Percentiles rank a stretch among this genome's conserved stretches.
These are phyloP conservation scores for Mergus octosetaceus DNA, from an alignment of 2,797 vertebrate species.

Conservation along the genomic window DNA sequence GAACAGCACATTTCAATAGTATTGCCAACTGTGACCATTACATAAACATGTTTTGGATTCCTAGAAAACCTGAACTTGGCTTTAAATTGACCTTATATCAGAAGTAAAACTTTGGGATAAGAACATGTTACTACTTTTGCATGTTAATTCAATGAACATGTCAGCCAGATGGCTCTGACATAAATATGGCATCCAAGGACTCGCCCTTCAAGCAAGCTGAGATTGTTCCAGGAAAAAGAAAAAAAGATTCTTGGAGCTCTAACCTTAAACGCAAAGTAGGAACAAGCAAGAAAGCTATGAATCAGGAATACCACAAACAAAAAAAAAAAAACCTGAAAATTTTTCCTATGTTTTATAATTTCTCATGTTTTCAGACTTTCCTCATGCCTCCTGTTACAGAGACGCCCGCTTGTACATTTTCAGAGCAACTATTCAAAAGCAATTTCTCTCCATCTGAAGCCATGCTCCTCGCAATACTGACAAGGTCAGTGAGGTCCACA, in stretches of 20 bases:
- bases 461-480: background rate
- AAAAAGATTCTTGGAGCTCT: background rate
- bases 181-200: background rate
- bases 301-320: background rate
- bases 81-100: background rate
- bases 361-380: background rate
- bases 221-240: background rate
- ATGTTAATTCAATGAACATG: background rate
- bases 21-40: background rate
- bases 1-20: background rate
- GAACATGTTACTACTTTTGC: background rate
- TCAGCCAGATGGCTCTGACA: background rate
- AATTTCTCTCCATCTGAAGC: background rate
- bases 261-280: background rate
- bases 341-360: background rate
- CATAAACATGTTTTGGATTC: background rate
- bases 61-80: background rate
- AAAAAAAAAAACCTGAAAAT: rapidly evolving
- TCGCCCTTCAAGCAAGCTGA: background rate
- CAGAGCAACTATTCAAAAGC: background rate
- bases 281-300: background rate
- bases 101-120: background rate
- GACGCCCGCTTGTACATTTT: background rate
- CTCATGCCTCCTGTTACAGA: background rate
- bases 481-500: slow-evolving; percentile 52